These are phyloP conservation scores for Psilopsiagon aurifrons DNA, from an alignment of 2,113 vertebrate genomes.

Conservation along the genomic window DNA sequence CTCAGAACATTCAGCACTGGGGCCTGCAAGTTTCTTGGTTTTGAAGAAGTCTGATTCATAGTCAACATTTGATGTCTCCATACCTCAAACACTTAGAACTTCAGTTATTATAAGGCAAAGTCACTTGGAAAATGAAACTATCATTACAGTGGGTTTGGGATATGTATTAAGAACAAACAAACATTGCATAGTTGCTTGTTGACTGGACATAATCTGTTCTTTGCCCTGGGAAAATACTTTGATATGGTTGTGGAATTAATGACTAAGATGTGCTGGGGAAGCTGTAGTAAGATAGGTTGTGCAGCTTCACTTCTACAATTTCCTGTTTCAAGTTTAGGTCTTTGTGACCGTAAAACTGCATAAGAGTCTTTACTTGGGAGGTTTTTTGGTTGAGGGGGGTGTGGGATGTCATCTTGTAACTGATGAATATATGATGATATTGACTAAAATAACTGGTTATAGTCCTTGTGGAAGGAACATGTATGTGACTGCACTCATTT, in stretches of 20 bases:
- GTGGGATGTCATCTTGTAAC: not conserved
- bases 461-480: not conserved
- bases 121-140: not conserved
- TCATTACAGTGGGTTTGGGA: not conserved
- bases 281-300: not conserved
- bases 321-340: not conserved
- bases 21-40: not conserved
- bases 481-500: not conserved
- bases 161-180: not conserved
- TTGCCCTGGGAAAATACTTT: not conserved
- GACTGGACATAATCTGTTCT: not conserved
- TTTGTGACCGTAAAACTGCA: not conserved
- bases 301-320: not conserved
- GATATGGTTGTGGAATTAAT: not conserved
- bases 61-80: fast-evolving
- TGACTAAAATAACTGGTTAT: not conserved
- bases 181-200: not conserved
- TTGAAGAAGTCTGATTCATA: not conserved
- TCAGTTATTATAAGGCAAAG: not conserved
- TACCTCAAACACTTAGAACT: not conserved
- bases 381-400: not conserved
- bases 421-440: not conserved
- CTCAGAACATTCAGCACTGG: not conserved
- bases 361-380: not conserved
- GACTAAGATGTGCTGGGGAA: not conserved